Evolutionary conservation across 64 coral and sea anemone species (phyloP), one percentile per base, ranked within the genome.

Genomic region (Astreopora myriophthalma): DNA sequence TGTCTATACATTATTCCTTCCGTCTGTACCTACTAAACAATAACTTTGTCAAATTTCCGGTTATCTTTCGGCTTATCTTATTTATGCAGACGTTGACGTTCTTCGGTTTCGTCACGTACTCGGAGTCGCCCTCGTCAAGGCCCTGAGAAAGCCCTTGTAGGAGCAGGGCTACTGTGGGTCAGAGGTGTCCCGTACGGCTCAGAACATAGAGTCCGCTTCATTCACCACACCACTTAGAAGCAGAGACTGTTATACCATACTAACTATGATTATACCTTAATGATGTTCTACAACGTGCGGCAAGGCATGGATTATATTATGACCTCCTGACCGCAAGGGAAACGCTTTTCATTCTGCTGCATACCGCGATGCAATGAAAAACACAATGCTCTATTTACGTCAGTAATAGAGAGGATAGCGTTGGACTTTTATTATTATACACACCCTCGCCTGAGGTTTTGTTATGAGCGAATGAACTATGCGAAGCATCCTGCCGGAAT

Each of bases 291-390:
- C 10, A 13, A 55, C 10, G 51, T 37, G 79, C 17, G 23, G 48
- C 17, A 64, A n/a, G 3, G 24, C 61, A 64, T 22, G 61, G 5
- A 26, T 64, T 6, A 64, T 79, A 9, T 63, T 36, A 10, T 63
- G 70, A 73, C 29, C 70, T 73, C n/a, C 29, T 58, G 19, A 38
- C 57, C 52, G 9, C 79, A 82, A 39, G 64, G 79, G 52, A 82
- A 82, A 82, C 60, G 27, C 75, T 52, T 26, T 26, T 36, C 52
- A 82, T 64, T 64, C 52, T 35, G 33, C 33, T 37, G 6, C 70
- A 3, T 73, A 35, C 22, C 23, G 4, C 24, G 61, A 4, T 8
- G 22, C 30, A 28, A 1, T 31, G 42, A 64, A 38, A 20, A 36
- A 32, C 17, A 82, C 55, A 62, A 34, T 34, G 14, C 29, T 24